Conservation (phyloP, 2,797 vertebrate genomes). For the Sarcophilus harrisii region DNA sequence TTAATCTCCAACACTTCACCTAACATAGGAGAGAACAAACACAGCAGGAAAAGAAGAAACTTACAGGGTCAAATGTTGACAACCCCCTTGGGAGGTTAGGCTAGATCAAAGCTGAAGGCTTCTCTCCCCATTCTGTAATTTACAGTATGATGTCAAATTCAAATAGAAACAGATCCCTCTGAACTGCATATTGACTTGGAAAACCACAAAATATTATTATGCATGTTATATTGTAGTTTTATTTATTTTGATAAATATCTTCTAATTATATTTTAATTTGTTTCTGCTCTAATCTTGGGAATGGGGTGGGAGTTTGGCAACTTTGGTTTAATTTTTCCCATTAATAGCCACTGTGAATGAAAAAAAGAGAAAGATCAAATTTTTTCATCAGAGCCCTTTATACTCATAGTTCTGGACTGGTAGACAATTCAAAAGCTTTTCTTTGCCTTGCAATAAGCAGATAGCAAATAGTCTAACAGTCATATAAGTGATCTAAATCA, state of each 20-base stretch:
- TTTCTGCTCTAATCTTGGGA: neutral
- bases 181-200: neutral
- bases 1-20: neutral
- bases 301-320: neutral
- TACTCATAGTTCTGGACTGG: neutral
- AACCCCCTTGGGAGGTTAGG: neutral
- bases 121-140: neutral
- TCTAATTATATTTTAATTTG: neutral
- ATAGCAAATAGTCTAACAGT: neutral
- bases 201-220: neutral
- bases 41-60: neutral
- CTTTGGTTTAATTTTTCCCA: neutral
- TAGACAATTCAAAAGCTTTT: no score
- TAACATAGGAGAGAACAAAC: neutral
- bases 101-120: neutral
- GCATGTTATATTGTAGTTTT: neutral
- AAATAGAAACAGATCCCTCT: neutral
- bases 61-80: neutral
- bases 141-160: neutral
- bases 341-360: neutral
- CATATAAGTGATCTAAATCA: neutral
- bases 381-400: neutral
- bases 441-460: neutral
- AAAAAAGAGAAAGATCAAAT: neutral
- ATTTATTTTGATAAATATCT: neutral